phyloP scores from a whole-genome alignment of 1,140 invertebrate species.

The Ceratina calcarata region DNA sequence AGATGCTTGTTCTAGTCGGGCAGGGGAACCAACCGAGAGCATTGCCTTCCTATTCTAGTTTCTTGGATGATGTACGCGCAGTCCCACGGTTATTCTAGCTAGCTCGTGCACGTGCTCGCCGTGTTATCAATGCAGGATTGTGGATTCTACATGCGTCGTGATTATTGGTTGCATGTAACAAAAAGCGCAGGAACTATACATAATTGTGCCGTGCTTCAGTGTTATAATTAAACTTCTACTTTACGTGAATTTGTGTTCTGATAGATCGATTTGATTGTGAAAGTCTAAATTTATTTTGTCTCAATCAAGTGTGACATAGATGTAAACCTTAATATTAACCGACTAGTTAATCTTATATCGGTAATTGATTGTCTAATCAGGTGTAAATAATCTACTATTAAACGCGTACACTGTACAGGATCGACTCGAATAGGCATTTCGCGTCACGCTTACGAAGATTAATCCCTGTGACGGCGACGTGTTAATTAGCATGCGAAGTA shows the following conservation, averaged over 20 bases:
- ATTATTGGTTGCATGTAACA: background rate
- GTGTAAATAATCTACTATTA: background rate
- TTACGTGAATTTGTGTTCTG: background rate
- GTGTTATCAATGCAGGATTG: conserved; percentile 44
- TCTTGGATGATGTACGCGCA: conserved; percentile 53
- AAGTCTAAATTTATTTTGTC: too few relatives aligned
- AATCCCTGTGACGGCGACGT: conserved; percentile 13
- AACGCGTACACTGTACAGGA: background rate
- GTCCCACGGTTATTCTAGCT: conserved; percentile 48
- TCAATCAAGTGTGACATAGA: too few relatives aligned
- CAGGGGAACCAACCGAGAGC: conserved; percentile 44
- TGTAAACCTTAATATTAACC: too few relatives aligned
- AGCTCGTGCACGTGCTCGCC: background rate
- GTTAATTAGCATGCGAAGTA: conserved; percentile 27
- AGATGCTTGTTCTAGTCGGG: conserved; percentile 49
- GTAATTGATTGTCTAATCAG: background rate
- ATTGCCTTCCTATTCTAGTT: conserved; percentile 57
- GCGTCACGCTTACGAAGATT: conserved; percentile 2
- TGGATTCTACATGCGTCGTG: background rate
- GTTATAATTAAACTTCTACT: background rate
- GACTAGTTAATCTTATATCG: too few relatives aligned
- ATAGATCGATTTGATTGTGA: background rate
- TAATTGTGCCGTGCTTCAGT: background rate
- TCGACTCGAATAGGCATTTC: background rate
- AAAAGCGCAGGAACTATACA: background rate